These are phyloP conservation scores for Mantis religiosa DNA, from an alignment of 2,888 invertebrate species.

Conservation along the genomic window DNA sequence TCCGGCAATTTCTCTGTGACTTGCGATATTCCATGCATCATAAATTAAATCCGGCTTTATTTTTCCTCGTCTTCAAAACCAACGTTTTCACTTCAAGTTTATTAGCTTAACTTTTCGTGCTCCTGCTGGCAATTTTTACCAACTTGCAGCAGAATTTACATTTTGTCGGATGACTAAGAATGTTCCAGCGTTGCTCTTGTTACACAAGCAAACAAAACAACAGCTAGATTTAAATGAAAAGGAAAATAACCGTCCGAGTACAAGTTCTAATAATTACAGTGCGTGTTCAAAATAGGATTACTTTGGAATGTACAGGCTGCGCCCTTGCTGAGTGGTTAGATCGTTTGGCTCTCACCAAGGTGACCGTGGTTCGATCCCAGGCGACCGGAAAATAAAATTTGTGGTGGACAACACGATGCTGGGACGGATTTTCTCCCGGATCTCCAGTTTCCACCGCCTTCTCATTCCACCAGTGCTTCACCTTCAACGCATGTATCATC, in stretches of 20 bases:
- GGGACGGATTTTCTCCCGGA: no score
- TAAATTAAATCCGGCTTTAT: neutral
- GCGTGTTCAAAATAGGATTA: no score
- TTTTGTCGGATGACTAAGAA: neutral
- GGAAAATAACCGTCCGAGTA: neutral
- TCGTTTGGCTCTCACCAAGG: no score
- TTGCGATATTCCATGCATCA: neutral
- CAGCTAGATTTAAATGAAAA: neutral
- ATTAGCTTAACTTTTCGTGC: neutral
- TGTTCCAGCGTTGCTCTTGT: neutral
- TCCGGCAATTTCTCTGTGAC: neutral
- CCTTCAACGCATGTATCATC: no score
- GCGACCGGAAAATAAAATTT: no score
- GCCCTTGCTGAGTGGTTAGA: no score
- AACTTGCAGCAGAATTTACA: neutral
- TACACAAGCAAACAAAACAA: neutral
- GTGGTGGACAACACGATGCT: no score
- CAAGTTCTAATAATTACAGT: no score
- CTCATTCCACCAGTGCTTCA: no score
- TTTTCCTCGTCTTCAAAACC: neutral
- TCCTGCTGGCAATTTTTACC: neutral
- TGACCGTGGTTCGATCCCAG: no score
- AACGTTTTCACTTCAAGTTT: neutral
- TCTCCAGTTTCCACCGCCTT: no score
- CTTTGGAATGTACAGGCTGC: no score